Evolutionary conservation across 2,888 invertebrate species (phyloP).

Genomic region (Drosophila anomalata): DNA sequence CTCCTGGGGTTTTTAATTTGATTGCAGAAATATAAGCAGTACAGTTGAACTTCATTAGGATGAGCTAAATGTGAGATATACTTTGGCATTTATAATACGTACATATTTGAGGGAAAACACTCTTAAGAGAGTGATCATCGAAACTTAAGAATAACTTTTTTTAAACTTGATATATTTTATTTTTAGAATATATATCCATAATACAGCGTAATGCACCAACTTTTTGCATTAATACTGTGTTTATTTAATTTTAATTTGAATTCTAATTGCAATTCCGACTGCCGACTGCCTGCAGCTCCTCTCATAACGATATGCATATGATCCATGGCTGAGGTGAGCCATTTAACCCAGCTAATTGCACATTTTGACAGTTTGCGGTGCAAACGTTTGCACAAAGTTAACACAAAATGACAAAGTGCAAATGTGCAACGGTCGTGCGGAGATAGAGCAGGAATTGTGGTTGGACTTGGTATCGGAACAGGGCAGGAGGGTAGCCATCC

Average conservation of each 20-base stretch:
- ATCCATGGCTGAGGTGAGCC: slow-evolving; percentile 34
- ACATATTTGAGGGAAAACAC: no score
- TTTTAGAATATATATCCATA: not conserved
- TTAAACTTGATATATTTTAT: not conserved
- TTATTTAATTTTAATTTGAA: slow-evolving; percentile 3
- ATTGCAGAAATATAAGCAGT: slow-evolving; percentile 6
- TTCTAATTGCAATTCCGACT: no score
- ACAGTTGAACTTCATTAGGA: no score
- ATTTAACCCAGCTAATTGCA: slow-evolving; percentile 55
- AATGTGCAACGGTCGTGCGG: slow-evolving; percentile 39
- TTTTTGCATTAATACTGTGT: not conserved
- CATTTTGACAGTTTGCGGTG: slow-evolving; percentile 65
- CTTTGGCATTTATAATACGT: no score
- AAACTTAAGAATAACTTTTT: no score
- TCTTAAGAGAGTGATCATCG: no score
- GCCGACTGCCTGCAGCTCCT: not conserved
- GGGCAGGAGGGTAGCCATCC: not conserved
- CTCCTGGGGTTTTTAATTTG: slow-evolving; percentile 10
- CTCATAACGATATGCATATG: slow-evolving; percentile 16
- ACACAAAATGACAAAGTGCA: slow-evolving; percentile 50
- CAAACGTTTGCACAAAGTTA: slow-evolving; percentile 61
- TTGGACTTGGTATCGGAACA: slow-evolving; percentile 8
- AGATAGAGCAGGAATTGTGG: slow-evolving; percentile 44
- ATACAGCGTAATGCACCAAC: not conserved
- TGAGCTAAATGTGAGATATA: no score